Percentiles rank a stretch among this genome's conserved stretches.
These are phyloP conservation scores for Drosophila imparisetae DNA, from an alignment of 2,888 invertebrate genomes.

Conservation along the genomic window DNA sequence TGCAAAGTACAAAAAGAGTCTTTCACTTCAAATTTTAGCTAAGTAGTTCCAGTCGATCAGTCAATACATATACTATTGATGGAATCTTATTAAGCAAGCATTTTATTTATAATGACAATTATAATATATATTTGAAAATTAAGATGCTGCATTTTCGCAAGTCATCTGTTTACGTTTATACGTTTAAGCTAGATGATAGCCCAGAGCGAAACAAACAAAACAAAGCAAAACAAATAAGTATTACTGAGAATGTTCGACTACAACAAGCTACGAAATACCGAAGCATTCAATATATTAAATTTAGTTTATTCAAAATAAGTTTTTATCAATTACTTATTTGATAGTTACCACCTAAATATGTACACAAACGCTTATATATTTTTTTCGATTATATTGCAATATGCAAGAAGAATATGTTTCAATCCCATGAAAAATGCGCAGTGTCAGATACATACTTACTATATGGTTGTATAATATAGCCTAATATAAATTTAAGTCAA, in stretches of 20 bases:
- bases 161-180: constrained; percentile 1
- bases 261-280: background rate
- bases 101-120: background rate
- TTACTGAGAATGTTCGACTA: background rate
- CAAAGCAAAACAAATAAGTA: background rate
- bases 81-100: constrained; percentile 7
- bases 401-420: background rate
- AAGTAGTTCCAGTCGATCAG: background rate
- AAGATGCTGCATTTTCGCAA: constrained; percentile 2
- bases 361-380: background rate
- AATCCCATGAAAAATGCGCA: background rate
- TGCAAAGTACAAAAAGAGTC: background rate
- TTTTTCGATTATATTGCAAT: background rate
- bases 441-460: background rate
- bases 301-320: background rate
- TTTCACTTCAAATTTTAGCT: background rate
- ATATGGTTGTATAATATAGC: background rate
- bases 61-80: background rate
- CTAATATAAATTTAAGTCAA: background rate
- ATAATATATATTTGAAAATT: background rate
- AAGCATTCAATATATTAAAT: background rate
- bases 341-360: background rate
- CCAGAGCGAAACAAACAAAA: background rate
- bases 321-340: background rate
- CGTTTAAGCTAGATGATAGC: constrained; percentile 7